Evolutionary conservation across 2,113 vertebrate species (phyloP), one percentile per base, ranked within the genome.

Genomic region (Colinus virginianus): DNA sequence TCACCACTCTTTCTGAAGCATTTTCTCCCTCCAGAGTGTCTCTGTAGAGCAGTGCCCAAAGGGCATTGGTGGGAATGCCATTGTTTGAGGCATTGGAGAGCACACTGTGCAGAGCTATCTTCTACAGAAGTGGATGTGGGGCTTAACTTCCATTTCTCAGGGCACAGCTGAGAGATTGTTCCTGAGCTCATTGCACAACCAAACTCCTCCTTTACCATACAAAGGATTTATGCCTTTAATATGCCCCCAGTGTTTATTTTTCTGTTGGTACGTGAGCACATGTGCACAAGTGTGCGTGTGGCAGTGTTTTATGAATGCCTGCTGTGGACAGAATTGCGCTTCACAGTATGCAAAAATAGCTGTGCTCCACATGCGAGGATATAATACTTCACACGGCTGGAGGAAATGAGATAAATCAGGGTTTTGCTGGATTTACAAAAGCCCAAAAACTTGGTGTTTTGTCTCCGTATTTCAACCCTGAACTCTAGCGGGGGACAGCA

Each of bases 271-370:
- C 43, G 75, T 64, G 34, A 80, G 32, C 32, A 63, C 1, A 1
- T 77, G 78, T 64, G 64, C 0, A 0, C 0, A 1, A 63, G 61
- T 90, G 91, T 84, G 78, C 78, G 51, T 85, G 88, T 94, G 93
- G 72, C 90, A 85, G 55, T n/a, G 63, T 64, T 90, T 91, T 90
- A 91, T 7, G 14, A 91, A 75, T 70, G 79, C 91, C 91, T 94
- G 84, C 95, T 95, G 94, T 61, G 94, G 93, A 94, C 91, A 88
- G 91, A 94, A 96, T 88, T 88, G 76, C 87, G 93, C 91, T 91
- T 95, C 89, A 46, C 95, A 68, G 82, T 94, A 78, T 88, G 79
- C 66, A 95, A 85, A 95, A 90, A 80, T 86, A 95, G 79, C 87
- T 88, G 62, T 62, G 85, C 4, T 10, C 82, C 77, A 78, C 69